Evolutionary conservation across 2,888 invertebrate species (phyloP).

Genomic region (Phortica okadai): DNA sequence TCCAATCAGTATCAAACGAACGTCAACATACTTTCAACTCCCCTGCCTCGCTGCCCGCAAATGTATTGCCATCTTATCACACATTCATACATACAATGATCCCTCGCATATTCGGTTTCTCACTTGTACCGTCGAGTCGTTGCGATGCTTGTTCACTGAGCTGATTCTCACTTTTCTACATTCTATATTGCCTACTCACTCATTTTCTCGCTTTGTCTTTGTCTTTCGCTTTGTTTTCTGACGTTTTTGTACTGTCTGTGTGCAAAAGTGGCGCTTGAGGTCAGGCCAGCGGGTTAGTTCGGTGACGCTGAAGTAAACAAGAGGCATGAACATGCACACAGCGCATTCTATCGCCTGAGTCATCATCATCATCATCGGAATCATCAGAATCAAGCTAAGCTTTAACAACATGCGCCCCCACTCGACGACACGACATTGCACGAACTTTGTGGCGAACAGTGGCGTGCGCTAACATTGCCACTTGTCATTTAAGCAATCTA

Average conservation of each 20-base stretch:
- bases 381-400: constrained; percentile 42
- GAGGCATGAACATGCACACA: constrained; percentile 54
- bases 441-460: not conserved
- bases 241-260: too few relatives aligned
- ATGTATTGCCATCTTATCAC: constrained; percentile 12
- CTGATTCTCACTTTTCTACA: too few relatives aligned
- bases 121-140: constrained; percentile 14
- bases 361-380: constrained; percentile 43
- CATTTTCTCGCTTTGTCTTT: too few relatives aligned
- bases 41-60: too few relatives aligned
- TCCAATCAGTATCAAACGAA: constrained; percentile 60
- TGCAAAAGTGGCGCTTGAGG: constrained; percentile 53
- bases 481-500: too few relatives aligned
- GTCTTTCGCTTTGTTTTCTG: too few relatives aligned
- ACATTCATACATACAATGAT: constrained; percentile 9
- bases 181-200: too few relatives aligned
- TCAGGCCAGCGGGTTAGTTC: constrained; percentile 49
- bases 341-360: constrained; percentile 41
- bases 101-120: constrained; percentile 21
- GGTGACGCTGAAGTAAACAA: constrained; percentile 44
- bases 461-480: not conserved
- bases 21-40: constrained; percentile 1
- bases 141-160: not conserved
- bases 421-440: constrained; percentile 12
- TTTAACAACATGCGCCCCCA: constrained; percentile 43